Conservation (phyloP, 2,888 invertebrate species). For the Drosophila putrida region DNA sequence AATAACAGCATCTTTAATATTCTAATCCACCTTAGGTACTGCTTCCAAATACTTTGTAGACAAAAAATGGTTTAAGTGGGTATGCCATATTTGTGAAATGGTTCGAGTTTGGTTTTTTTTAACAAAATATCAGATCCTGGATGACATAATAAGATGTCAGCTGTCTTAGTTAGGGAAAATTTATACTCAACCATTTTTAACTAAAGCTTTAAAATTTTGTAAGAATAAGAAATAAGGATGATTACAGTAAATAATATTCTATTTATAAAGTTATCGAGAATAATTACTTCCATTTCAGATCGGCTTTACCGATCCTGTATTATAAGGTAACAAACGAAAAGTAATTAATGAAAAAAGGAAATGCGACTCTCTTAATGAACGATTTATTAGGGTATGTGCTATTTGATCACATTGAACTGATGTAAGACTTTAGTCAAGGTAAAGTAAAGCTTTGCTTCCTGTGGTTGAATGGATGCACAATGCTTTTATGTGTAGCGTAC, state of each 20-base stretch:
- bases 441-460: background rate
- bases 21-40: background rate
- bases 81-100: background rate
- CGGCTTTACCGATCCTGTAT: background rate
- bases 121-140: too few relatives aligned
- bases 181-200: too few relatives aligned
- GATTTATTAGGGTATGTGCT: background rate
- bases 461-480: background rate
- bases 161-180: too few relatives aligned
- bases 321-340: too few relatives aligned
- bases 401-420: background rate
- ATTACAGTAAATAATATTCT: too few relatives aligned
- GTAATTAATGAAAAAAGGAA: too few relatives aligned
- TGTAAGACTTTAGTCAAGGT: background rate
- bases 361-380: too few relatives aligned
- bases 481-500: background rate
- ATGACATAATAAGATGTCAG: too few relatives aligned
- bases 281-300: background rate
- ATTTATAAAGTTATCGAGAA: background rate
- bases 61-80: background rate
- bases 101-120: too few relatives aligned
- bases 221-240: too few relatives aligned
- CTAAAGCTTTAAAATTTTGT: too few relatives aligned
- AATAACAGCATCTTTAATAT: background rate
- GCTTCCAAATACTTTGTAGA: background rate